phyloP scores from a whole-genome alignment of 2,888 invertebrate genomes.

The Chloroclystis v-ata region DNA sequence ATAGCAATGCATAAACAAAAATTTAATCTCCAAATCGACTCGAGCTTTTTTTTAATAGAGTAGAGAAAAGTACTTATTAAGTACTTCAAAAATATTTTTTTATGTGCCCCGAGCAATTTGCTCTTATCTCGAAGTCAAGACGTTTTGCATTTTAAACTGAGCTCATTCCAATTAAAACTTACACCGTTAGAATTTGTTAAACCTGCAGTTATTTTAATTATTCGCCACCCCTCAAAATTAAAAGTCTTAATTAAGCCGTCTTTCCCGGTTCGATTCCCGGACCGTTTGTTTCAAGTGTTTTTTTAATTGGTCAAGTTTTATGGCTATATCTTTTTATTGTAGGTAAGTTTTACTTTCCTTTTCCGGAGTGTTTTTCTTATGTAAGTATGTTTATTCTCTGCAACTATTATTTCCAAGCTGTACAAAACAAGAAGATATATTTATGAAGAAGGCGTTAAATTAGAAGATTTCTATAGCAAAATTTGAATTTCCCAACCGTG shows the following conservation, averaged over 20 bases:
- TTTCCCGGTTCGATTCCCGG: constrained; percentile 37
- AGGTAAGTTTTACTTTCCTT: neutral
- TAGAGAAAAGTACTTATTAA: no score
- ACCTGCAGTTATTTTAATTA: constrained; percentile 39
- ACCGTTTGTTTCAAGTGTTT: constrained; percentile 29
- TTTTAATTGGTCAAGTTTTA: constrained; percentile 29
- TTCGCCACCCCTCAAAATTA: constrained; percentile 37
- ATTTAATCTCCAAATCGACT: no score
- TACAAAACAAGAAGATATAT: no score
- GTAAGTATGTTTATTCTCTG: neutral
- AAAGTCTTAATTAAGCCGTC: constrained; percentile 32
- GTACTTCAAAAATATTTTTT: no score
- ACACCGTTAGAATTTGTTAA: constrained; percentile 39
- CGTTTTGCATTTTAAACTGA: constrained; percentile 16
- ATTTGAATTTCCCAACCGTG: no score
- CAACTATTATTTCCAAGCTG: no score
- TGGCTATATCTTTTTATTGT: constrained; percentile 32
- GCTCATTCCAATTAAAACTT: constrained; percentile 29
- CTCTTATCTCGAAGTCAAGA: neutral
- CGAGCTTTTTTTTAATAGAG: no score
- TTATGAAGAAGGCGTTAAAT: no score
- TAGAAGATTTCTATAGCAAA: no score
- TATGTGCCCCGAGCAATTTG: no score
- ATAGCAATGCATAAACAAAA: no score
- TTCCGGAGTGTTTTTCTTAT: neutral